Evolutionary conservation across 1,140 invertebrate species (phyloP).

Genomic region (Pogonus chalceus): DNA sequence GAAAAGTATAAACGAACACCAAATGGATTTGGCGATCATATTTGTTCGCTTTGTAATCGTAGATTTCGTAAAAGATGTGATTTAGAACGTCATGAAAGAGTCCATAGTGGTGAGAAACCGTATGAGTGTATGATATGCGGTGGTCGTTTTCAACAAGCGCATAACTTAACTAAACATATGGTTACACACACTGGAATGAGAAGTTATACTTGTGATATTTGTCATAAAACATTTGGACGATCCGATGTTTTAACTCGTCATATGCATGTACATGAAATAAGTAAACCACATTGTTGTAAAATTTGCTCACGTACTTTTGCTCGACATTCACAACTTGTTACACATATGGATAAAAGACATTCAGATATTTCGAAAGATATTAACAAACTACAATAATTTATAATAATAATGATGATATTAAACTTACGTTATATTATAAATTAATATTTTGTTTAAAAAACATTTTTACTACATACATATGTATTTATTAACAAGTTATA

Average conservation of each 20-base stretch:
- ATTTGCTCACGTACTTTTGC: not conserved
- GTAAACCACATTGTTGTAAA: not conserved
- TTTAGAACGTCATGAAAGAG: conserved; percentile 28
- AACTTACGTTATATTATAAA: no score
- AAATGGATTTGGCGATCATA: not conserved
- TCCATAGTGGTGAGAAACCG: conserved; percentile 52
- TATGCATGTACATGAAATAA: conserved; percentile 1
- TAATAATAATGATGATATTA: no score
- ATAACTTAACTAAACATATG: conserved; percentile 78
- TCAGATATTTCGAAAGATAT: no score
- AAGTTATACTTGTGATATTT: conserved; percentile 74
- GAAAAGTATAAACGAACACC: conserved; percentile 15
- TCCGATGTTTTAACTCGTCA: not conserved
- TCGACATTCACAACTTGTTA: not conserved
- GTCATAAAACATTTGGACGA: not conserved
- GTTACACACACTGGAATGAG: conserved; percentile 70
- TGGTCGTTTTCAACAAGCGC: conserved; percentile 70
- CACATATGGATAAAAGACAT: not conserved
- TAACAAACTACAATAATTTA: no score
- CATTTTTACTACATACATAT: no score
- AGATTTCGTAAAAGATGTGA: conserved; percentile 29
- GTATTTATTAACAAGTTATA: no score
- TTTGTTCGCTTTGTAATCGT: conserved; percentile 23
- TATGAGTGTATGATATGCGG: conserved; percentile 64
- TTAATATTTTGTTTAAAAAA: no score